Conservation (phyloP, 2,888 invertebrate species). For the Agrotis exclamationis region DNA sequence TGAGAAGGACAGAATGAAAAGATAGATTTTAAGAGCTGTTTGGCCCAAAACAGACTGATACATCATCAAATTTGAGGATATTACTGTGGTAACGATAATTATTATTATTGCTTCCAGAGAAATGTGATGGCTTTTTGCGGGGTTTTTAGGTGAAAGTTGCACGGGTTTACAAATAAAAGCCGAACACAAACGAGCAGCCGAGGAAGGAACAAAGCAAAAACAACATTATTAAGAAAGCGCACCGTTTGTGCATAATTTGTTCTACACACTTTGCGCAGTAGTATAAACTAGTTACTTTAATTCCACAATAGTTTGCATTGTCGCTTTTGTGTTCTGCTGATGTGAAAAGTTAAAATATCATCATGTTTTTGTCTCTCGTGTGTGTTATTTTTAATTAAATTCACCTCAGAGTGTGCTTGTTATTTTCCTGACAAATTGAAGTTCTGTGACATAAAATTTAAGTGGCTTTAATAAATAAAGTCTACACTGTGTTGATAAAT, state of each 20-base stretch:
- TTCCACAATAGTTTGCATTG: slow-evolving; percentile 48
- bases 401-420: slow-evolving; percentile 24
- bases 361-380: slow-evolving; percentile 38
- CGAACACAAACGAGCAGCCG: slow-evolving; percentile 40
- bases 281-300: slow-evolving; percentile 47
- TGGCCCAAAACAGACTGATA: slow-evolving; percentile 44
- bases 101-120: slow-evolving; percentile 35
- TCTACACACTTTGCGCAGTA: slow-evolving; percentile 54
- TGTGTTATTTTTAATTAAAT: slow-evolving; percentile 49
- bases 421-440: slow-evolving; percentile 36
- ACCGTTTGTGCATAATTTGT: slow-evolving; percentile 60
- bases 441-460: slow-evolving; percentile 32
- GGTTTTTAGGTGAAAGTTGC: slow-evolving; percentile 40
- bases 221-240: slow-evolving; percentile 64
- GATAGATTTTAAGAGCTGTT: slow-evolving; percentile 27
- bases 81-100: slow-evolving; percentile 38
- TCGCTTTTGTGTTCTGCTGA: slow-evolving; percentile 49
- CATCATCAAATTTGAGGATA: slow-evolving; percentile 42
- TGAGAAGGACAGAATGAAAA: slow-evolving; percentile 30
- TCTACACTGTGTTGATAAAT: slow-evolving; percentile 5
- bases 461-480: slow-evolving; percentile 26
- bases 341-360: slow-evolving; percentile 55
- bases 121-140: slow-evolving; percentile 24
- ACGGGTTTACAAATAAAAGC: slow-evolving; percentile 30
- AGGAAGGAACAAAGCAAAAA: slow-evolving; percentile 43